Conservation (phyloP, 2,888 invertebrate genomes). For the Allophyes oxyacanthae region DNA sequence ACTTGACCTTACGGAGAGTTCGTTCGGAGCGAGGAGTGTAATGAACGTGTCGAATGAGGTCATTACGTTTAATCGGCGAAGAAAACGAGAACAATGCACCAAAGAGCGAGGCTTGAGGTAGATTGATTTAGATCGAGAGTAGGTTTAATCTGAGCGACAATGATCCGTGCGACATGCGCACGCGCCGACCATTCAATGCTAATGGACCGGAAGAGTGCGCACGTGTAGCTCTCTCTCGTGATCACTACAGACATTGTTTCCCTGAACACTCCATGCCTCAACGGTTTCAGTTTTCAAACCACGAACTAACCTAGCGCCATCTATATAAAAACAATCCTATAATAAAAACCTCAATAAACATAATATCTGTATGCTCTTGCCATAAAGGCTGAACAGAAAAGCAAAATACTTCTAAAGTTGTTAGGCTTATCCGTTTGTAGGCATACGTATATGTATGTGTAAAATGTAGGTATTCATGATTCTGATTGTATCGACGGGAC, state of each 20-base stretch:
- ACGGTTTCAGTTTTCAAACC: constrained; percentile 67
- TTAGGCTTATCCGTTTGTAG: constrained; percentile 59
- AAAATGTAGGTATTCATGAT: constrained; percentile 75
- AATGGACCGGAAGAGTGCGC: constrained; percentile 84
- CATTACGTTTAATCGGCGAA: constrained; percentile 80
- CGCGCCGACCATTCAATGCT: constrained; percentile 86
- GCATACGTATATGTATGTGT: constrained; percentile 57
- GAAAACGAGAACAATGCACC: constrained; percentile 80
- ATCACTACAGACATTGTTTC: constrained; percentile 78
- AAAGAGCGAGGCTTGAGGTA: constrained; percentile 65
- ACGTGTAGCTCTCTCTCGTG: constrained; percentile 78
- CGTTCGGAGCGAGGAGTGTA: constrained; percentile 63
- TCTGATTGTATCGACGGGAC: constrained; percentile 74
- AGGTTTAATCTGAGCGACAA: constrained; percentile 77
- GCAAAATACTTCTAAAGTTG: constrained; percentile 42
- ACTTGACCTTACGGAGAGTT: constrained; percentile 73
- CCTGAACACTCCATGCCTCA: constrained; percentile 63
- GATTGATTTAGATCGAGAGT: constrained; percentile 82
- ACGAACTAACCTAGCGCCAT: not conserved
- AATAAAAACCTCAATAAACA: not conserved
- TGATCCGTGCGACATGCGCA: constrained; percentile 79
- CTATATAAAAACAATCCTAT: not conserved
- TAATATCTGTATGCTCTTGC: constrained; percentile 12
- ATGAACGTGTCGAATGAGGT: constrained; percentile 79
- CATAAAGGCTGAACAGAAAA: constrained; percentile 40